Evolutionary conservation across 2,113 vertebrate genomes (phyloP).

Genomic region (Hyaena hyaena): DNA sequence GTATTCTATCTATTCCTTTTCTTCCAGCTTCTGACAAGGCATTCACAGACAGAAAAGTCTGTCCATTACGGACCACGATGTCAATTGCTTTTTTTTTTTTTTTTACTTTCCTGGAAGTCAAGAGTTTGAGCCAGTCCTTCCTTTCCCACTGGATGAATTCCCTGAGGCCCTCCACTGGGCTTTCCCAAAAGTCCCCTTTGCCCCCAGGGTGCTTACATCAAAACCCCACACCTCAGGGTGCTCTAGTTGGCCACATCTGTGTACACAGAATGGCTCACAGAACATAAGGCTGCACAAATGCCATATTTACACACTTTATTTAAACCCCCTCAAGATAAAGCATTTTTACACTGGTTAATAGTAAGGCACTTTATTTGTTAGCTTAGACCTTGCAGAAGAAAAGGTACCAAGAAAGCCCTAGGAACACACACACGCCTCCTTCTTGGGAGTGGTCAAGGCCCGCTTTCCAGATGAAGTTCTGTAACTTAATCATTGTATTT

Average conservation of each 20-base stretch:
- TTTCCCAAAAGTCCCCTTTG: not conserved
- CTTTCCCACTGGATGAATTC: not conserved
- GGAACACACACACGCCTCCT: not conserved
- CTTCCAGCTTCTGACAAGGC: not conserved
- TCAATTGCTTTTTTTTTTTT: not conserved
- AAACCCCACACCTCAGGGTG: not conserved
- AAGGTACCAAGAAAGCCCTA: not conserved
- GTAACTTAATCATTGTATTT: not conserved
- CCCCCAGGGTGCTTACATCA: not conserved
- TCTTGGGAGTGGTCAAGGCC: not conserved
- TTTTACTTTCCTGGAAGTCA: not conserved
- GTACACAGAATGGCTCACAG: not conserved
- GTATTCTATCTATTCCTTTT: not conserved
- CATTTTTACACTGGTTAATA: not conserved
- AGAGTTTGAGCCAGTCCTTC: not conserved
- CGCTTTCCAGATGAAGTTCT: not conserved
- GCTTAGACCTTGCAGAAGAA: not conserved
- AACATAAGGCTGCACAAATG: not conserved
- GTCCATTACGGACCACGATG: not conserved
- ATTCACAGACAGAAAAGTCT: not conserved
- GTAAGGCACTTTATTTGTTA: not conserved
- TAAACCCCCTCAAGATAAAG: not conserved
- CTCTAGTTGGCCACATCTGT: not conserved
- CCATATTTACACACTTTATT: not conserved
- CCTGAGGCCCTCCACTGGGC: not conserved